Evolutionary conservation across 2,888 invertebrate genomes (phyloP), one percentile per base, ranked within the genome.

Genomic region (Oasisia sp.): DNA sequence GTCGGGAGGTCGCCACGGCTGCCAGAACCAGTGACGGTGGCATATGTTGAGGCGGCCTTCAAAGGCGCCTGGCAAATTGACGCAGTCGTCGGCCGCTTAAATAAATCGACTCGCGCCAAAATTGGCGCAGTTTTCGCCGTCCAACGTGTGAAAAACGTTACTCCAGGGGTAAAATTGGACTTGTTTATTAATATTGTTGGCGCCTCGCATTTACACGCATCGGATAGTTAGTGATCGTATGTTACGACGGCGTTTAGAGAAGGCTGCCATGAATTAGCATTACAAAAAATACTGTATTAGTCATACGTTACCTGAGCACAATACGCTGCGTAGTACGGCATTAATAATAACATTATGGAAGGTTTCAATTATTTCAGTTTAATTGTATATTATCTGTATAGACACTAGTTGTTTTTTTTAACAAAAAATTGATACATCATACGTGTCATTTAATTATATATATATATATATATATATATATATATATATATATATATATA

Each of bases 21-120:
- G 27, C 74, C 74, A 12, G 50, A 11, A 9, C 50, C 9, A 38
- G 12, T 50, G 50, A 74, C 27, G 27, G 74, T n/a, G 27, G 74
- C 74, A 74, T 74, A 74, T 74, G 74, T 74, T 74, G 74, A 74
- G 74, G 74, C n/a, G 74, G 19, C 27, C 74, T 74, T 74, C 74
- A 74, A 74, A 74, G 74, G 74, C 74, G 74, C 74, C 74, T 74
- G 74, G 19, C 74, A 74, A 74, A 74, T 74, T 74, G 74, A 74
- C 19, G 74, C 3, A 19, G 19, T 7, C 74, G 74, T 74, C 74
- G 27, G 74, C 19, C 74, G 74, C 74, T 74, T 50, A 74, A 74
- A 74, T 74, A 74, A 74, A 74, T 74, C n/a, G 74, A 19, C 74
- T 27, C 74, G 74, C 74, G 74, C 74, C 74, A 74, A 74, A 74